Conservation (phyloP, 2,888 invertebrate genomes). For the Synergus umbraculus region DNA sequence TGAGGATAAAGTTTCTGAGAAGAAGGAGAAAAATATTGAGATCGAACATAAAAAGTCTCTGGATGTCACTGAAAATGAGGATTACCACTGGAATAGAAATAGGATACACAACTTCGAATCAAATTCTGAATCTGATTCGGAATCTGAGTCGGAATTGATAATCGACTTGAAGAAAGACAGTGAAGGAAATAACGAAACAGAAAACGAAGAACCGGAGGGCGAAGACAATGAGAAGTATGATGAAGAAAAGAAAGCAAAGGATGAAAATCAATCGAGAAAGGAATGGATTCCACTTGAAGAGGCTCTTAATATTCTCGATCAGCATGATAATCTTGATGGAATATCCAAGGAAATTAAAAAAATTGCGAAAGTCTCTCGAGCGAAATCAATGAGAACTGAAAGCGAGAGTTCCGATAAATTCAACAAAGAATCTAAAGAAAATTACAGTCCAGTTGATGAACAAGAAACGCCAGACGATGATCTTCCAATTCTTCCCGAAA, state of each 20-base stretch:
- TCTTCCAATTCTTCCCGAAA: constrained; percentile 76
- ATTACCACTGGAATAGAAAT: constrained; percentile 56
- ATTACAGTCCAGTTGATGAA: constrained; percentile 46
- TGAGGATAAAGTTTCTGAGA: constrained; percentile 45
- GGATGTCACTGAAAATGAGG: not conserved
- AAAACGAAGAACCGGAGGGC: constrained; percentile 69
- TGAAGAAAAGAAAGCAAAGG: constrained; percentile 30
- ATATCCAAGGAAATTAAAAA: constrained; percentile 45
- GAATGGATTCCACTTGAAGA: constrained; percentile 69
- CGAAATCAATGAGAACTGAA: constrained; percentile 33
- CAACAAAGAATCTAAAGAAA: constrained; percentile 22
- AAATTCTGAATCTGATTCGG: constrained; percentile 44
- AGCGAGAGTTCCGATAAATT: constrained; percentile 34
- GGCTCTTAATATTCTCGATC: constrained; percentile 69
- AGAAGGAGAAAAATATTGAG: not conserved
- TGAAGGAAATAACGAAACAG: constrained; percentile 69
- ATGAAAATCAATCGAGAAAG: constrained; percentile 20
- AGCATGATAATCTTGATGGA: constrained; percentile 55
- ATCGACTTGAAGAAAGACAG: constrained; percentile 72
- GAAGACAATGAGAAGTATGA: constrained; percentile 45
- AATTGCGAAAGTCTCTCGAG: not conserved
- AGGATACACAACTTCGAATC: constrained; percentile 51
- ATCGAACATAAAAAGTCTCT: not conserved
- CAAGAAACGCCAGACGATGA: constrained; percentile 64
- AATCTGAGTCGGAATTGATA: constrained; percentile 72